A percentile compares a stretch with the other conserved stretches of the same genome.
Conservation (phyloP, 2,888 invertebrate species). For the Drosophila siamana region DNA sequence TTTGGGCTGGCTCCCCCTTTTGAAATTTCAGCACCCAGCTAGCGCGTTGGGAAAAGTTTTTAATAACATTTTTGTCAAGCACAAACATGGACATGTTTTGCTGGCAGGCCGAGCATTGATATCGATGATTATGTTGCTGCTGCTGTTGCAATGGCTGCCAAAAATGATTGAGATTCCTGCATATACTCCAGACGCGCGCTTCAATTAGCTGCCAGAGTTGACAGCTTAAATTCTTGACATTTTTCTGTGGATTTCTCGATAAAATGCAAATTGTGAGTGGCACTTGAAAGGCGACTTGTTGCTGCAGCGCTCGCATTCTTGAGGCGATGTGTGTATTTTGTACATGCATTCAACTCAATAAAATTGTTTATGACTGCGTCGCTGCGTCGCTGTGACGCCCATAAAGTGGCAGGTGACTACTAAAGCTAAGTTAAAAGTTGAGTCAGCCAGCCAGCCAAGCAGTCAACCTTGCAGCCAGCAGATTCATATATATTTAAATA, state of each 20-base stretch:
- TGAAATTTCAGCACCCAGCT: slow-evolving; percentile 48
- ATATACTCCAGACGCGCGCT: slow-evolving; percentile 6
- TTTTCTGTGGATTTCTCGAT: slow-evolving; percentile 3
- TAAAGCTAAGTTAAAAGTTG: slow-evolving; percentile 38
- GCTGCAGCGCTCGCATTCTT: slow-evolving; percentile 25
- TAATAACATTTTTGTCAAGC: slow-evolving; percentile 66
- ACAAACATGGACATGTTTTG: slow-evolving; percentile 9
- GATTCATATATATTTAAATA: slow-evolving; percentile 64
- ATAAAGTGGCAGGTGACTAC: slow-evolving; percentile 33
- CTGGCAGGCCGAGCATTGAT: slow-evolving; percentile 1
- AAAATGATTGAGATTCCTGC: slow-evolving; percentile 11
- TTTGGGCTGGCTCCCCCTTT: slow-evolving; percentile 37
- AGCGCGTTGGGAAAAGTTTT: slow-evolving; percentile 56
- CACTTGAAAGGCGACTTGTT: slow-evolving; percentile 44
- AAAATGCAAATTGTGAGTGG: slow-evolving; percentile 20
- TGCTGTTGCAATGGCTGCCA: slow-evolving; percentile 14
- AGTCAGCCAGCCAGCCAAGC: slow-evolving; percentile 68
- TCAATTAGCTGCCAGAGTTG: slow-evolving; percentile 16
- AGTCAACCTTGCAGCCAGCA: too few species aligned
- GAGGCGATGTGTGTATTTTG: slow-evolving; percentile 2
- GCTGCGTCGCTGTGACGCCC: too few species aligned
- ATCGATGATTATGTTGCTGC: background rate
- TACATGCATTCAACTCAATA: slow-evolving; percentile 26
- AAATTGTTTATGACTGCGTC: slow-evolving; percentile 44
- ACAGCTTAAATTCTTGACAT: slow-evolving; percentile 10